A percentile compares a stretch with the other conserved stretches of the same genome.
phyloP scores from a whole-genome alignment of 2,113 vertebrate genomes.

The Alosa alosa region DNA sequence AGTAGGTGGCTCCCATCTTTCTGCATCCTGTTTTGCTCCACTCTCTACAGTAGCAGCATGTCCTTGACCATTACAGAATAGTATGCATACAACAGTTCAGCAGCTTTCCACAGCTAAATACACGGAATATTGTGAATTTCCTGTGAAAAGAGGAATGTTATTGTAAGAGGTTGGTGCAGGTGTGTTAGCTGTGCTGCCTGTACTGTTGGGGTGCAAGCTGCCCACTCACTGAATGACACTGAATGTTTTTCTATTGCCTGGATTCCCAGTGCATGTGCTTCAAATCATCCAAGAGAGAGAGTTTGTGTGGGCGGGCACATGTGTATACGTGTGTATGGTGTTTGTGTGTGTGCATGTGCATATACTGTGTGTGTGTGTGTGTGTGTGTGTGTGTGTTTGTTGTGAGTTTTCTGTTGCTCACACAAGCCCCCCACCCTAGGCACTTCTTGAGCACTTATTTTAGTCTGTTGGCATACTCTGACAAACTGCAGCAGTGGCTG shows the following conservation, averaged over 20 bases:
- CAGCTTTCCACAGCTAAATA: no score
- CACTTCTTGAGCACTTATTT: not conserved
- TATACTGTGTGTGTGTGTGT: not conserved
- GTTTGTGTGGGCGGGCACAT: not conserved
- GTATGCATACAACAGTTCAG: no score
- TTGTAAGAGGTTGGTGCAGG: not conserved
- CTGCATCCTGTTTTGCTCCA: not conserved
- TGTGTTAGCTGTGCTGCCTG: not conserved
- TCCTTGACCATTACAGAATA: not conserved
- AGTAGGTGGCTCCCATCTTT: not conserved
- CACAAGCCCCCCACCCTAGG: not conserved
- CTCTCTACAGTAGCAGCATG: not conserved
- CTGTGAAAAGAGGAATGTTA: not conserved
- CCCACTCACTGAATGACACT: constrained; percentile 10
- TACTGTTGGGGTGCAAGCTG: not conserved
- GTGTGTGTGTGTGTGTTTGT: not conserved
- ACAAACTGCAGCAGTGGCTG: not conserved
- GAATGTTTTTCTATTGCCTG: not conserved
- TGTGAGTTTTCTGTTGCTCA: not conserved
- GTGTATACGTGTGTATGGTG: not conserved
- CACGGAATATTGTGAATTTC: not conserved
- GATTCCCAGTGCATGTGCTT: not conserved
- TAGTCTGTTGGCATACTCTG: not conserved
- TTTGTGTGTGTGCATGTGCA: not conserved
- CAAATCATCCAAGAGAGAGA: no score